These are phyloP conservation scores for Melieria omissa DNA, from an alignment of 2,888 invertebrate species.

Conservation along the genomic window DNA sequence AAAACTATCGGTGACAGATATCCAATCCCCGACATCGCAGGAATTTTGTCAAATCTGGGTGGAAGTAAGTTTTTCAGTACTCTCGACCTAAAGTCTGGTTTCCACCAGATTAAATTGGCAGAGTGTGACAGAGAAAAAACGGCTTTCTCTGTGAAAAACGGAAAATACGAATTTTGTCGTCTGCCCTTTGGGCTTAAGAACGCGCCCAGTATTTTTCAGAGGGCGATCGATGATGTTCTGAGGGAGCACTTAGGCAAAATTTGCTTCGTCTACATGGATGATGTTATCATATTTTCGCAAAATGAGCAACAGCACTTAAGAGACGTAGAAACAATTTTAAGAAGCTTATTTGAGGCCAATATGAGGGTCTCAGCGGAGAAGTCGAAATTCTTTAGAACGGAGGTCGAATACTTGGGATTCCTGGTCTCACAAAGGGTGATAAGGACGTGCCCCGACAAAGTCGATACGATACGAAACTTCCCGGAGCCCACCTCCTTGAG, in stretches of 20 bases:
- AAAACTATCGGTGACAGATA: constrained; percentile 33
- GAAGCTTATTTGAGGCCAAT: too few relatives aligned
- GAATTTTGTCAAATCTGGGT: constrained; percentile 30
- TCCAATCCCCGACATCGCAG: constrained; percentile 34
- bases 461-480: too few relatives aligned
- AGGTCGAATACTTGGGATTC: too few relatives aligned
- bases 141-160: constrained; percentile 33
- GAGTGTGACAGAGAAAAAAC: constrained; percentile 35
- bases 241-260: constrained; percentile 32
- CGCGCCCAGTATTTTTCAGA: constrained; percentile 38
- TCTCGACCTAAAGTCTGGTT: constrained; percentile 35
- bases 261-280: not conserved
- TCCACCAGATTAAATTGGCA: constrained; percentile 36
- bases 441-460: too few relatives aligned
- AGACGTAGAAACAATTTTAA: not conserved
- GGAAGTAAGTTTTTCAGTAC: constrained; percentile 21
- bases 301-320: not conserved
- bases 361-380: too few relatives aligned
- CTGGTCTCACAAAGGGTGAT: too few relatives aligned
- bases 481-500: not conserved
- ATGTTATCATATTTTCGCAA: constrained; percentile 5
- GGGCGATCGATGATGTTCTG: constrained; percentile 36
- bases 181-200: constrained; percentile 38
- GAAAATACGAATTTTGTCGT: constrained; percentile 35
- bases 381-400: too few relatives aligned